Percentiles rank a stretch among this genome's conserved stretches.
phyloP scores from a whole-genome alignment of 2,113 vertebrate genomes.

The Heliornis fulica region DNA sequence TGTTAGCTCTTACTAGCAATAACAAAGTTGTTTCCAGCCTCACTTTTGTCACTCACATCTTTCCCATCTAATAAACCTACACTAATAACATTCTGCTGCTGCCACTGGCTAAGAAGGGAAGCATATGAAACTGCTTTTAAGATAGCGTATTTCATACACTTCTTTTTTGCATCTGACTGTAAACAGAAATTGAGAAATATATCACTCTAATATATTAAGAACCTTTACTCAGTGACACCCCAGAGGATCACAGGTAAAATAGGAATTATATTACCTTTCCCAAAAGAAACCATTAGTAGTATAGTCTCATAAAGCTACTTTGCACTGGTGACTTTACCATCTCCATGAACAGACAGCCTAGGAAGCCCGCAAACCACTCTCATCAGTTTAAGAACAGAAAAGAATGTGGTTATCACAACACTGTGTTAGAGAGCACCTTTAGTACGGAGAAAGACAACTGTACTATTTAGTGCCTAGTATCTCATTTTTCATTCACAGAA shows the following conservation, averaged over 20 bases:
- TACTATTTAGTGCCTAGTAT: neutral
- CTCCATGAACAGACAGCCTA: neutral
- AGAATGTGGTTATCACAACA: neutral
- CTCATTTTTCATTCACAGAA: neutral
- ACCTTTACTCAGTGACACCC: neutral
- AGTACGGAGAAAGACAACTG: neutral
- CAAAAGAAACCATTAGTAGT: neutral
- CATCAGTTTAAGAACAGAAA: neutral
- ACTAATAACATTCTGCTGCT: neutral
- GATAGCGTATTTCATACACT: neutral
- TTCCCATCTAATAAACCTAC: neutral
- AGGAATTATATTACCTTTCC: neutral
- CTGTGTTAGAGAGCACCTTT: neutral
- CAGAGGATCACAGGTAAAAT: neutral
- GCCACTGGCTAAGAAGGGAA: neutral
- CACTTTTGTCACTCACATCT: conserved; percentile 1
- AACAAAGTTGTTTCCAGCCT: neutral
- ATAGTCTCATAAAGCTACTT: neutral
- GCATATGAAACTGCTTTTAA: neutral
- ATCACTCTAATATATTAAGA: neutral
- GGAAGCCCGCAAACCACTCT: neutral
- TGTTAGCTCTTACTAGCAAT: neutral
- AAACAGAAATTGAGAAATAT: neutral
- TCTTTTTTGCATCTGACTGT: neutral
- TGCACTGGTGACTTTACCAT: neutral